Conservation (phyloP, 37 sponge, comb jelly and placozoan genomes). For the Geodia barretti region DNA sequence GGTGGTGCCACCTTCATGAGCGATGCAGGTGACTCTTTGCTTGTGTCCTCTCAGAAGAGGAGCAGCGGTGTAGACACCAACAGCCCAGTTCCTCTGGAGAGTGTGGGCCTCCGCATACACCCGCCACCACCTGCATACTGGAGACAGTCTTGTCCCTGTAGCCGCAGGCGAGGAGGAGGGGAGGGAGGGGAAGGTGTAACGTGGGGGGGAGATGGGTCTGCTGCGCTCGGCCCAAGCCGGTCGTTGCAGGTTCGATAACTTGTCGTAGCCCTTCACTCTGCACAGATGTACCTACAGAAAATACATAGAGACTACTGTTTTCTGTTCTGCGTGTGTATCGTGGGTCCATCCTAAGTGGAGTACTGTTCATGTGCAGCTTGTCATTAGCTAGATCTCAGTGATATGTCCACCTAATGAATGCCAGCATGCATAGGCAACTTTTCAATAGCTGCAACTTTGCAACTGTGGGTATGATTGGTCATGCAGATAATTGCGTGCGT, state of each 20-base stretch:
- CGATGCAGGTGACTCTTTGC: conserved; percentile 64
- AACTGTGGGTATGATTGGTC: neutral
- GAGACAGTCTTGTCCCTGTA: neutral
- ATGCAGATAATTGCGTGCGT: neutral
- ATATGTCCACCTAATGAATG: neutral
- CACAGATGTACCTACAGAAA: no score
- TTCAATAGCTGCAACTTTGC: no score
- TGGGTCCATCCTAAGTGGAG: no score
- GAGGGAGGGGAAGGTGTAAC: neutral
- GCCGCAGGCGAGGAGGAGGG: neutral
- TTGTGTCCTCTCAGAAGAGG: conserved; percentile 73
- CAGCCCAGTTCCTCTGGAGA: conserved; percentile 70
- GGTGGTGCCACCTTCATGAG: conserved; percentile 66
- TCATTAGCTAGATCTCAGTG: neutral
- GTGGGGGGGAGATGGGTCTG: conserved; percentile 6
- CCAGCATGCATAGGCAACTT: no score
- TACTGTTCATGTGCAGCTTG: no score
- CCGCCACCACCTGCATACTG: conserved; percentile 67
- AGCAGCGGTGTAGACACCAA: conserved; percentile 53
- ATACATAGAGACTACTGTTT: no score
- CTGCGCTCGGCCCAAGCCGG: conserved; percentile 11
- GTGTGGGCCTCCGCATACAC: conserved; percentile 62
- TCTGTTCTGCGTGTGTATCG: no score
- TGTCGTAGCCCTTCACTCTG: neutral
- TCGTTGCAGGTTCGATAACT: conserved; percentile 18